Base-by-base conservation (phyloP, 2,797 vertebrate species). In the Cygnus olor region DNA sequence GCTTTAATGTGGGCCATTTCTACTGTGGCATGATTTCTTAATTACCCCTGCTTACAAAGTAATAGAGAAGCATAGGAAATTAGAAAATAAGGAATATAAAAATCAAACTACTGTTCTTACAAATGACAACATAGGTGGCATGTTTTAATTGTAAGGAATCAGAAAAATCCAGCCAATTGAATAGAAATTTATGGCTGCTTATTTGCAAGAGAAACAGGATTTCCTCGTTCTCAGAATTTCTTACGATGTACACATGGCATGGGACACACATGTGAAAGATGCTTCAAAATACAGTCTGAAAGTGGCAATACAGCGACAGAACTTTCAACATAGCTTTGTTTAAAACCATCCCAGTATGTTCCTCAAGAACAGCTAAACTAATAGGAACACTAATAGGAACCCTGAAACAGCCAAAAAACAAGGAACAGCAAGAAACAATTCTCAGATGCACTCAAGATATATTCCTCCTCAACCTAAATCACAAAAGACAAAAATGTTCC, bases 301-400 rank as follows among this genome's bases (percentile, higher is more conserved):
- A 92, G 30, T 60, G 27, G 63, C 45, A 95, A 94, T 15, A 93
- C 54, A 90, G 19, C 73, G 78, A 86, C 3, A 90, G 36, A 60
- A 93, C 47, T 82, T 90, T 89, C 38, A 93, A 80, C 27, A 72
- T 4, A 78, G 2, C 6, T 93, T 74, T 79, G 68, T 84, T 91
- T 87, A 81, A 91, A 94, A 94, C 93, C 68, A 95, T 95, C 89
- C 94, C 90, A 91, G 73, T 88, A 57, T 38, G 80, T 93, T 91
- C 85, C 32, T 10, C 47, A 80, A 86, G 44, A 91, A 78, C 70
- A 42, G 74, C 56, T 65, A 90, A 89, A 58, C 57, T 72, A 86
- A 34, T 85, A 93, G 74, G 79, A 54, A 78, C 53, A 42, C 21
- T 87, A 85, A 80, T 42, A 95, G n/a, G 71, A 83, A 88, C 30